Evolutionary conservation across 1,140 invertebrate species (phyloP).

Genomic region (Ylistrum balloti): DNA sequence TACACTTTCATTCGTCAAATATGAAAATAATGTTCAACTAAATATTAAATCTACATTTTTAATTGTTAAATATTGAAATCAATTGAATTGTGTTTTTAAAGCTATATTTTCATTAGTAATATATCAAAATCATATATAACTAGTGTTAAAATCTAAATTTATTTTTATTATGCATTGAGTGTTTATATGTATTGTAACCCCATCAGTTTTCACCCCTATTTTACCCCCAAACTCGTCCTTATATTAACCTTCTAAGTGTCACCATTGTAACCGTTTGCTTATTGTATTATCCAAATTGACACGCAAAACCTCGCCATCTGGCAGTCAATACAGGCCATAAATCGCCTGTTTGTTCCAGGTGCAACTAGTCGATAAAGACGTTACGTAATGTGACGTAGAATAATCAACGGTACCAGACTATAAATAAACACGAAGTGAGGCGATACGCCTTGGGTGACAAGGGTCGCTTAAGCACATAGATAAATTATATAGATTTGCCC

Average conservation of each 20-base stretch:
- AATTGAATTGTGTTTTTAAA: too few relatives aligned
- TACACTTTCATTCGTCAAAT: too few relatives aligned
- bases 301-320: neutral
- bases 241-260: neutral
- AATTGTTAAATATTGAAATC: too few relatives aligned
- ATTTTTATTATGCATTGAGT: too few relatives aligned
- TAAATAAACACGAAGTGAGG: neutral
- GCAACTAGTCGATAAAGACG: neutral
- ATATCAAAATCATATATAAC: too few relatives aligned
- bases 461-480: neutral
- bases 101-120: too few relatives aligned
- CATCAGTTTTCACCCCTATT: too few relatives aligned
- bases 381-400: neutral
- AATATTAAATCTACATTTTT: too few relatives aligned
- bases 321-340: neutral
- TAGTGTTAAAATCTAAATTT: too few relatives aligned
- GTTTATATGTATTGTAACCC: too few relatives aligned
- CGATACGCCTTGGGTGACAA: neutral
- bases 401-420: neutral
- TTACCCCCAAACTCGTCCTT: too few relatives aligned
- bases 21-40: too few relatives aligned
- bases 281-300: constrained; percentile 36
- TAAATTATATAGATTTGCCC: constrained; percentile 1
- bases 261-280: neutral
- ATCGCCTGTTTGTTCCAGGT: neutral